Conservation (phyloP, 2,888 invertebrate species). For the Epirrita christyi region DNA sequence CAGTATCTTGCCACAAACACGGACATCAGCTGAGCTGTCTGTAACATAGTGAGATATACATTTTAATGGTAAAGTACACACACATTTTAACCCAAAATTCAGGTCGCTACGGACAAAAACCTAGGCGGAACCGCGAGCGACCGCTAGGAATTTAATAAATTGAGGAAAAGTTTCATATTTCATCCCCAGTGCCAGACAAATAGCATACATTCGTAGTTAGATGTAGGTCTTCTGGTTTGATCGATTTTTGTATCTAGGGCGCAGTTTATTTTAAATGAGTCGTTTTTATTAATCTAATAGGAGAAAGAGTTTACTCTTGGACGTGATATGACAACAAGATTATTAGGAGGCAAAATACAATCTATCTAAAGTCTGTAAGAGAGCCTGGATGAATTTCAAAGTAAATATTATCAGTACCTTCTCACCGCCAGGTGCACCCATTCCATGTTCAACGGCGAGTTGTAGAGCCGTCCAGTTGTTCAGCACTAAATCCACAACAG, state of each 20-base stretch:
- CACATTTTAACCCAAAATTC: no score
- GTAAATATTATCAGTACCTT: slow-evolving; percentile 69
- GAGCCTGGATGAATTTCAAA: background rate
- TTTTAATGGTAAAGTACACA: no score
- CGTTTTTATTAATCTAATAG: no score
- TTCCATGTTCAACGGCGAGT: slow-evolving; percentile 89
- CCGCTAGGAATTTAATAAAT: no score
- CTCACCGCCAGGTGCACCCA: slow-evolving; percentile 88
- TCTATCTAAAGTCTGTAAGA: no score
- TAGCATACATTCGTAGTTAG: no score
- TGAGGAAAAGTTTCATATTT: no score
- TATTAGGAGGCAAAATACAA: background rate
- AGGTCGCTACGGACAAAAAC: no score
- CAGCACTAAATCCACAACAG: slow-evolving; percentile 87
- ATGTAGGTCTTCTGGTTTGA: background rate
- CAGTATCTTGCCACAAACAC: slow-evolving; percentile 87
- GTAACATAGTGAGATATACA: slow-evolving; percentile 32
- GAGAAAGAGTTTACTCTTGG: no score
- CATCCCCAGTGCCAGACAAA: no score
- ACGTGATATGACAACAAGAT: no score
- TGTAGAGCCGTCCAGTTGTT: slow-evolving; percentile 90
- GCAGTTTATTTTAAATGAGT: background rate
- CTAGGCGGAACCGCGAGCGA: no score
- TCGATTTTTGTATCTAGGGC: background rate
- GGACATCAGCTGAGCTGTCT: slow-evolving; percentile 87